Conservation (phyloP, 2,888 invertebrate genomes). For the Phorcus lineatus region DNA sequence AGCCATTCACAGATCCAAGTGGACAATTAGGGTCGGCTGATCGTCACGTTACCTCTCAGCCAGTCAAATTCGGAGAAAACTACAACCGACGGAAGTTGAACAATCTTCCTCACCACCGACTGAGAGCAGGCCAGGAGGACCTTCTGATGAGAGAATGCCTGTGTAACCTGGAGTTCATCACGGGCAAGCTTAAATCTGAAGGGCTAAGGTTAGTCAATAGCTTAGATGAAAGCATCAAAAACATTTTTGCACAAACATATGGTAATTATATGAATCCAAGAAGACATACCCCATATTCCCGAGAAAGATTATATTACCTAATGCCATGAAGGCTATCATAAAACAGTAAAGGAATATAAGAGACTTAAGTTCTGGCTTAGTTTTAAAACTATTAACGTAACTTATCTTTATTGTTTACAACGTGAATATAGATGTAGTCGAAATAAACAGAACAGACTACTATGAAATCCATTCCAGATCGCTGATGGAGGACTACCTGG, state of each 20-base stretch:
- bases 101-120: conserved; percentile 64
- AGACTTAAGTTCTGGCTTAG: no score
- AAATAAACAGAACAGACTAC: no score
- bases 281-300: no score
- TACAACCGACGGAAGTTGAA: conserved; percentile 64
- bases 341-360: no score
- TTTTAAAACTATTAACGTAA: no score
- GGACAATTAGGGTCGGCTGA: conserved; percentile 48
- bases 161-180: conserved; percentile 61
- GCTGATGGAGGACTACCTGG: conserved; percentile 48
- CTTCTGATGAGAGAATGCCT: conserved; percentile 57
- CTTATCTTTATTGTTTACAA: neutral
- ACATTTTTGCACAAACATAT: no score
- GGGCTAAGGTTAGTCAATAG: conserved; percentile 48
- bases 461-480: conserved; percentile 38
- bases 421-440: no score
- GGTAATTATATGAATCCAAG: no score
- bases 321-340: no score
- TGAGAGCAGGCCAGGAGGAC: conserved; percentile 44
- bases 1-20: conserved; percentile 53
- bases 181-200: conserved; percentile 52
- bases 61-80: conserved; percentile 50
- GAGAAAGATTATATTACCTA: no score
- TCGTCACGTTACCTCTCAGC: conserved; percentile 60
- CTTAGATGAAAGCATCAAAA: no score